Evolutionary conservation across 2,797 vertebrate genomes (phyloP).

Genomic region (Bucorvus abyssinicus): DNA sequence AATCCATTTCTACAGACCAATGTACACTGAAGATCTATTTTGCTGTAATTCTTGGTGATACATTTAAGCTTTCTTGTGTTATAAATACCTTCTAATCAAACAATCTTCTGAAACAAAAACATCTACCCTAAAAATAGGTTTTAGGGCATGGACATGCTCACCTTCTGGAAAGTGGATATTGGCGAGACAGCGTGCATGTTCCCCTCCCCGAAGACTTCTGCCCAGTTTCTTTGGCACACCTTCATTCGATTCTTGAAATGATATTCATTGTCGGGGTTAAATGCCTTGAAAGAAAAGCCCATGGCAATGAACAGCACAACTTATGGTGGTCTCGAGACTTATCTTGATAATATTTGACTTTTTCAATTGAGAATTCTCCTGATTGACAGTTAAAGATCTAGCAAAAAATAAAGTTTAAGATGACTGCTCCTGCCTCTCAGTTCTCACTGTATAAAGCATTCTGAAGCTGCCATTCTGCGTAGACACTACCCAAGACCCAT

Average conservation of each 20-base stretch:
- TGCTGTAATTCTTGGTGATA: not conserved
- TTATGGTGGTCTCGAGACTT: not conserved
- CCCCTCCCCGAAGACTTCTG: constrained; percentile 95
- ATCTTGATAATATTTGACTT: not conserved
- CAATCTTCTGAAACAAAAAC: not conserved
- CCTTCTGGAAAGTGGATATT: constrained; percentile 91
- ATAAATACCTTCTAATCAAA: not conserved
- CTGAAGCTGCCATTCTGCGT: not conserved
- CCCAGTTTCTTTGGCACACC: constrained; percentile 95
- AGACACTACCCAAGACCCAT: not conserved
- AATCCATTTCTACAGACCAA: not conserved
- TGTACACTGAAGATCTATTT: not conserved
- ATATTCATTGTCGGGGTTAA: constrained; percentile 98
- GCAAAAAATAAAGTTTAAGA: not conserved
- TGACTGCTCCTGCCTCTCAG: not conserved
- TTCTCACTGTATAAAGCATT: not conserved
- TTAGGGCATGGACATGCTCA: not conserved
- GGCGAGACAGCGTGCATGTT: constrained; percentile 95
- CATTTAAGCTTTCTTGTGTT: not conserved
- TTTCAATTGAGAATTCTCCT: not conserved
- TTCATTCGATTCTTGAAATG: constrained; percentile 99
- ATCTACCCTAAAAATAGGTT: not conserved
- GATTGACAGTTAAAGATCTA: not conserved
- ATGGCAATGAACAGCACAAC: not conserved
- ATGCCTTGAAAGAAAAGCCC: constrained; percentile 81